These are phyloP conservation scores for Amblyjoppa fuscipennis DNA, from an alignment of 2,888 invertebrate species.

Conservation along the genomic window DNA sequence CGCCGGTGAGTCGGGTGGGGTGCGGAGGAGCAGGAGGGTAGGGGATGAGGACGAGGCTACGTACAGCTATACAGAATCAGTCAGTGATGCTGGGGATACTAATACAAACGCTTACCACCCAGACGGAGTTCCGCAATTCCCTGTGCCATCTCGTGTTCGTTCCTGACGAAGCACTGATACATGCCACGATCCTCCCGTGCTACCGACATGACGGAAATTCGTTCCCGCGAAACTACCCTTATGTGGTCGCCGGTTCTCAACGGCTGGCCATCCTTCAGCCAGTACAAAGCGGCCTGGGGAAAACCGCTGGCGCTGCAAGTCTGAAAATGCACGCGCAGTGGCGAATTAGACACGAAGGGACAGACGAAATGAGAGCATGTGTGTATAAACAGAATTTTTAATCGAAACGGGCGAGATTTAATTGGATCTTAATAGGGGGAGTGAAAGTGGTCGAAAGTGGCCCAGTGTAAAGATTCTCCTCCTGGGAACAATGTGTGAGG, in stretches of 20 bases:
- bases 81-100: slow-evolving; percentile 24
- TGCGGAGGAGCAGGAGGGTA: not conserved
- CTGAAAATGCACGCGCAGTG: slow-evolving; percentile 74
- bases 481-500: no score
- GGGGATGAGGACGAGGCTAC: no score
- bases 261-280: slow-evolving; percentile 85
- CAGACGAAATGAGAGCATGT: not conserved
- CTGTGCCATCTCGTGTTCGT: slow-evolving; percentile 85
- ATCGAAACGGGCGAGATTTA: not conserved
- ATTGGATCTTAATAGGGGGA: not conserved
- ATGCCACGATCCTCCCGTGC: slow-evolving; percentile 85
- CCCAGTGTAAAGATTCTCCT: no score
- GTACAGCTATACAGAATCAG: not conserved
- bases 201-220: slow-evolving; percentile 85
- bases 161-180: slow-evolving; percentile 85
- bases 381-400: not conserved
- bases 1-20: slow-evolving; percentile 45
- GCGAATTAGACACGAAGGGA: slow-evolving; percentile 15
- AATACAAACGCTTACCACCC: slow-evolving; percentile 82
- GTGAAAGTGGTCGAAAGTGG: no score
- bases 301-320: slow-evolving; percentile 83
- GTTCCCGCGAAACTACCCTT: slow-evolving; percentile 85
- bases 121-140: slow-evolving; percentile 85
- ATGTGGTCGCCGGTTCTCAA: slow-evolving; percentile 83
- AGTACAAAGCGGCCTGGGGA: slow-evolving; percentile 83